Conservation (phyloP, 2,113 vertebrate species). For the Sarotherodon lohbergeri region DNA sequence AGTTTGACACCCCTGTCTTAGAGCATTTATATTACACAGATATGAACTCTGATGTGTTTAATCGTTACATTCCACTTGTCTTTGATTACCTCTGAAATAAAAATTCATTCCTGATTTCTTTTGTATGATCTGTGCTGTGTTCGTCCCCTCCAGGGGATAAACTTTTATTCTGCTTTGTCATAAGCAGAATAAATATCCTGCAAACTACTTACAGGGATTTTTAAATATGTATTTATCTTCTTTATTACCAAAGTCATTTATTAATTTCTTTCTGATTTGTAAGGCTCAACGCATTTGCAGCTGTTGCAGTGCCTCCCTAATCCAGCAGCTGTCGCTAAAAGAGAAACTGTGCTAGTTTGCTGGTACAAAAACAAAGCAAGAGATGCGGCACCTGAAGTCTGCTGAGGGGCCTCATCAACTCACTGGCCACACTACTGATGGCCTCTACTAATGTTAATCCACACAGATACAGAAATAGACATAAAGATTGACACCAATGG, state of each 20-base stretch:
- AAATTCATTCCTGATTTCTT: neutral
- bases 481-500: neutral
- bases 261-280: neutral
- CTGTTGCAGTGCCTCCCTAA: constrained; percentile 65
- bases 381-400: constrained; percentile 61
- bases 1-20: neutral
- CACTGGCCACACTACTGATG: constrained; percentile 58
- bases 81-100: neutral
- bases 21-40: neutral
- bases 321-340: constrained; percentile 72
- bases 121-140: neutral
- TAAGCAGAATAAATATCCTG: neutral
- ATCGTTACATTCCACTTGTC: neutral
- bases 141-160: neutral
- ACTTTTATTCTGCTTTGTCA: neutral
- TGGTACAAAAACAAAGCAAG: too few species aligned
- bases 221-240: neutral
- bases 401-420: constrained; percentile 31
- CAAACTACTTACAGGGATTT: neutral
- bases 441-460: constrained; percentile 60
- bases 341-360: too few species aligned
- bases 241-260: neutral
- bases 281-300: neutral
- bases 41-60: neutral
- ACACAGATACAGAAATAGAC: neutral